These are phyloP conservation scores for Spilosoma lubricipeda DNA, from an alignment of 2,888 invertebrate species.

Conservation along the genomic window DNA sequence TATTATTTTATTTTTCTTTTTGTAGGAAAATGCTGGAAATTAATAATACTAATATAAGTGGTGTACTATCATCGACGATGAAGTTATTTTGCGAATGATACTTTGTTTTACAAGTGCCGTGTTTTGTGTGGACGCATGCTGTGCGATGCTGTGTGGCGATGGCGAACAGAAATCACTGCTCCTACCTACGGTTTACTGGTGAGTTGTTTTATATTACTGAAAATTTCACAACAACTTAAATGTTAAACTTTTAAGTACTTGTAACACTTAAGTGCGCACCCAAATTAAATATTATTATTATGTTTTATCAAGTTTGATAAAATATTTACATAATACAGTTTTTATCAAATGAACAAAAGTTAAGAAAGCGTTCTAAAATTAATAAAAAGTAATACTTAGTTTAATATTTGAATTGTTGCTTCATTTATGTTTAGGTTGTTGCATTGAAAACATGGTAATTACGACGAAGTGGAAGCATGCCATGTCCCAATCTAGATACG, in stretches of 20 bases:
- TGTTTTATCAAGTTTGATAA: background rate
- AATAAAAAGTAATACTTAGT: background rate
- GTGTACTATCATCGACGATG: constrained; percentile 84
- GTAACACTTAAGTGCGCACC: background rate
- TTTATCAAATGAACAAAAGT: background rate
- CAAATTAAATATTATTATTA: too few relatives aligned
- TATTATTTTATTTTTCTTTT: constrained; percentile 81
- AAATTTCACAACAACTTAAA: constrained; percentile 29
- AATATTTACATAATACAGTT: background rate
- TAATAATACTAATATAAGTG: constrained; percentile 86
- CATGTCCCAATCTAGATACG: constrained; percentile 31
- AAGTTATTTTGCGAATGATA: constrained; percentile 86
- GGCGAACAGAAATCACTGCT: constrained; percentile 59
- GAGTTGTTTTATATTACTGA: constrained; percentile 50
- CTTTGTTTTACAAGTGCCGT: constrained; percentile 81
- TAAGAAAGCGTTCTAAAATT: background rate
- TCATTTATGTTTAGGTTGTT: background rate
- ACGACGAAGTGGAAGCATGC: constrained; percentile 31
- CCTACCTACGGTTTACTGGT: constrained; percentile 61
- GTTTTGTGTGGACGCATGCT: constrained; percentile 81
- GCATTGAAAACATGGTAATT: constrained; percentile 8
- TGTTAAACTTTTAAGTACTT: constrained; percentile 25
- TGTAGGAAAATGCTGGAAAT: constrained; percentile 86
- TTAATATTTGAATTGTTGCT: background rate
- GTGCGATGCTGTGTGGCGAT: constrained; percentile 74